phyloP scores from a whole-genome alignment of 2,888 invertebrate species.

The Cyaniris semiargus region DNA sequence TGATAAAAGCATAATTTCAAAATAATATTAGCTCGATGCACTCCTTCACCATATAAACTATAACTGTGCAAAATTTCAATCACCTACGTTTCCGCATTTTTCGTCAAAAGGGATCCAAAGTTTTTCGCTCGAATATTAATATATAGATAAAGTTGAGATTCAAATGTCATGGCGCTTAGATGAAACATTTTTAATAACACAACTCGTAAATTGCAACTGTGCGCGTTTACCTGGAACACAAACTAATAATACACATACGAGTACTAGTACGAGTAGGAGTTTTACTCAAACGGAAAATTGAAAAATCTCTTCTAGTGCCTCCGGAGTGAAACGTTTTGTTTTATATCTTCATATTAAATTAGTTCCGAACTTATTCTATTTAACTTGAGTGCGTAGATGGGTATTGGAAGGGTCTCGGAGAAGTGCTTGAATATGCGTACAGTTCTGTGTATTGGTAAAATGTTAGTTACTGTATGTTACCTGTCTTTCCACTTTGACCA shows the following conservation, averaged over 20 bases:
- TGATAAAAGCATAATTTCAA: too few species aligned
- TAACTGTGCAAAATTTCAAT: too few species aligned
- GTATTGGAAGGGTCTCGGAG: constrained; percentile 1
- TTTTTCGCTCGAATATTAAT: too few species aligned
- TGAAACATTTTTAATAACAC: constrained; percentile 12
- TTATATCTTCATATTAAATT: constrained; percentile 26
- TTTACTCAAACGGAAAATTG: constrained; percentile 18
- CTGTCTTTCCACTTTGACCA: too few species aligned
- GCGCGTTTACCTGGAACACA: constrained; percentile 13
- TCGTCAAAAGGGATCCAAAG: too few species aligned
- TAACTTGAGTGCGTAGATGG: constrained; percentile 19
- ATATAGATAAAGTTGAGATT: not conserved
- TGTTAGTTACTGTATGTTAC: not conserved
- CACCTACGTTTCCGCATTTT: too few species aligned
- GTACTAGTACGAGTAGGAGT: not conserved
- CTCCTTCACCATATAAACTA: too few species aligned
- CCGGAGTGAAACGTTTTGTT: constrained; percentile 15
- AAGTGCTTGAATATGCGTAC: not conserved
- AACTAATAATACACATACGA: constrained; percentile 3
- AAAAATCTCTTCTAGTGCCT: constrained; percentile 22
- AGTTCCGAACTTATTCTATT: constrained; percentile 24
- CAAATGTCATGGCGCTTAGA: not conserved
- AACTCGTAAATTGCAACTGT: constrained; percentile 1
- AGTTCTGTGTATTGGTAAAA: not conserved
- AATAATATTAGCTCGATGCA: too few species aligned